Evolutionary conservation across 2,797 vertebrate species (phyloP), one percentile per base, ranked within the genome.

Genomic region (Heteromormyrus szaboi): DNA sequence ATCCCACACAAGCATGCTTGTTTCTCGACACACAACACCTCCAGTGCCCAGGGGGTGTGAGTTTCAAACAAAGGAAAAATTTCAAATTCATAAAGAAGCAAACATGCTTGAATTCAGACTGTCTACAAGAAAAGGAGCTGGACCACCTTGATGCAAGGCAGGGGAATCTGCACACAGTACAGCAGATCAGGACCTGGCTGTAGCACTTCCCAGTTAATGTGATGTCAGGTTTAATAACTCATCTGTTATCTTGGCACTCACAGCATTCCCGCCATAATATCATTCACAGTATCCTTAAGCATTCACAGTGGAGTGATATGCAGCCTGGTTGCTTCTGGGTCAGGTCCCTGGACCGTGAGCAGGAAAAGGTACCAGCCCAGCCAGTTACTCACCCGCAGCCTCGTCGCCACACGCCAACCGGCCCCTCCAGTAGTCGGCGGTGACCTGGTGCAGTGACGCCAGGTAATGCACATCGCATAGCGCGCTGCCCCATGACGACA

Each of bases 371-470:
- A 14, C 12, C 68, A 19, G 33, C 14, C 29, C 1, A 3, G 33
- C 25, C 87, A 0, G 4, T 46, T 0, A 88, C 92, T 91, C 89
- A 94, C 93, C 94, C 12, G 92, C 44, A 17, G 89, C 92, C 89
- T 94, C 91, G 8, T 92, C 93, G 19, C 93, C 92, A 22, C 29
- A 37, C 4, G 93, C 93, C 89, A 94, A 86, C 22, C 81, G 92
- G 25, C 93, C 93, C 89, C 91, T 93, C 93, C 92, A 94, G 93
- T 92, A 94, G 89, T 94, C 92, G 0, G 88, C 88, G 3, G 93
- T 93, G 89, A 95, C 90, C 25, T 83, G 90, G 89, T 95, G 93
- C 14, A 94, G 93, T 2, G 93, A 93, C 12, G 94, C 94, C 88
- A 94, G 91, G 90, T 95, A 95, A 22, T 88, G 4, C 19, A 94